These are phyloP conservation scores for Sphaerophoria rueppellii DNA, from an alignment of 2,888 invertebrate species.

Conservation along the genomic window DNA sequence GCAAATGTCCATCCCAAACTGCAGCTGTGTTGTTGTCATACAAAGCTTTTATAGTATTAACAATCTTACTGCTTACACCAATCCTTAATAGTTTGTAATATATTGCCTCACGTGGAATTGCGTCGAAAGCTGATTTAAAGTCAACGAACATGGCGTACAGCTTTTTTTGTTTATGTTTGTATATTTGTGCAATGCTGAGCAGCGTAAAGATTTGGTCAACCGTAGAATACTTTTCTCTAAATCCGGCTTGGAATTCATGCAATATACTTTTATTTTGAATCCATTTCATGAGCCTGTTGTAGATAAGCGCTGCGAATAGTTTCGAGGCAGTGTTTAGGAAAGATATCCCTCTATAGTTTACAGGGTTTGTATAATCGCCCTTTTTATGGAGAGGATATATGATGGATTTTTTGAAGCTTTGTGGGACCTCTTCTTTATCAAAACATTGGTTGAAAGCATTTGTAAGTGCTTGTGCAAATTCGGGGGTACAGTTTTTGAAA, in stretches of 20 bases:
- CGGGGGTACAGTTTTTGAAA: too few species aligned
- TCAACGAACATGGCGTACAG: background rate
- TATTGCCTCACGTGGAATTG: background rate
- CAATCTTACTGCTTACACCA: background rate
- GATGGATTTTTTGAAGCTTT: constrained; percentile 14
- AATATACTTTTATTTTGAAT: background rate
- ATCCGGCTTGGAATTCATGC: background rate
- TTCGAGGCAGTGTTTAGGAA: background rate
- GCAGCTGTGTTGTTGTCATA: background rate
- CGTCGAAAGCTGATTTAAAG: background rate
- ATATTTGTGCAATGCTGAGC: background rate
- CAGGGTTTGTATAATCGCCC: constrained; percentile 1
- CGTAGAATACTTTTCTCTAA: background rate
- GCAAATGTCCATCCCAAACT: background rate
- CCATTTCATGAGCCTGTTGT: too few species aligned
- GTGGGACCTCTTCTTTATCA: background rate
- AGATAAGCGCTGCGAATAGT: background rate
- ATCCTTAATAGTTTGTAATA: background rate
- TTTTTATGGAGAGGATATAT: constrained; percentile 26
- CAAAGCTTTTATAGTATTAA: constrained; percentile 2
- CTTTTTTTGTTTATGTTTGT: background rate
- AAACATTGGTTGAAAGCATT: constrained; percentile 1
- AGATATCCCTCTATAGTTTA: constrained; percentile 11
- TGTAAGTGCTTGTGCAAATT: background rate
- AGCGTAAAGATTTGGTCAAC: constrained; percentile 1